Evolutionary conservation across 1,140 invertebrate species (phyloP), one percentile per base, ranked within the genome.

Genomic region (Zaprionus davidi): DNA sequence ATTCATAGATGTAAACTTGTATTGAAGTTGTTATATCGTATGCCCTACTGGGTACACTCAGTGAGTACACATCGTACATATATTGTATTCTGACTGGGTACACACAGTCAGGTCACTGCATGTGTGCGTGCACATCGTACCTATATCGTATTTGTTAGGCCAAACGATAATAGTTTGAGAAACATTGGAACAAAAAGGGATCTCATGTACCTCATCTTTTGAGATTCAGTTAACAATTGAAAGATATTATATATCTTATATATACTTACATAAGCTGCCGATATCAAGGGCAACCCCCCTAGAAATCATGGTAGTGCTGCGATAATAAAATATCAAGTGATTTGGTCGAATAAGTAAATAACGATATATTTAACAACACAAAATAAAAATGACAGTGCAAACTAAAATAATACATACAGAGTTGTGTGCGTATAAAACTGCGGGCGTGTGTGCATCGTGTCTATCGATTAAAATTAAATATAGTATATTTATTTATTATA

Each of bases 341-440:
- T 76, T 88, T 84, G 84, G 84, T 87, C 81, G 85, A 87, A 87
- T 87, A 87, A 87, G 84, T 87, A 87, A 84, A 88, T 88, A 91
- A 91, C 84, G 83, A 85, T 88, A 91, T 91, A 88, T 91, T 84
- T 91, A 91, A 85, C 88, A 84, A 90, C 85, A 91, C 83, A 91
- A 91, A 91, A 87, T 91, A 91, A 81, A 86, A 83, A 91, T 83
- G 71, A 83, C 82, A 87, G 88, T 84, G 87, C 80, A 83, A 79
- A 70, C 79, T 87, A 88, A 87, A 87, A 74, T 82, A 90, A 90
- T 88, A 90, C 84, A 87, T 87, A 88, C 84, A 87, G 53, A 70
- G 80, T 57, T 26, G 17, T 36, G 78, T 73, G 76, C 67, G 58
- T 63, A 75, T 71, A 57, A 70, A 79, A 71, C 60, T 70, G 49